These are phyloP conservation scores for Synanthedon formicaeformis DNA, from an alignment of 2,888 invertebrate genomes.

Conservation along the genomic window DNA sequence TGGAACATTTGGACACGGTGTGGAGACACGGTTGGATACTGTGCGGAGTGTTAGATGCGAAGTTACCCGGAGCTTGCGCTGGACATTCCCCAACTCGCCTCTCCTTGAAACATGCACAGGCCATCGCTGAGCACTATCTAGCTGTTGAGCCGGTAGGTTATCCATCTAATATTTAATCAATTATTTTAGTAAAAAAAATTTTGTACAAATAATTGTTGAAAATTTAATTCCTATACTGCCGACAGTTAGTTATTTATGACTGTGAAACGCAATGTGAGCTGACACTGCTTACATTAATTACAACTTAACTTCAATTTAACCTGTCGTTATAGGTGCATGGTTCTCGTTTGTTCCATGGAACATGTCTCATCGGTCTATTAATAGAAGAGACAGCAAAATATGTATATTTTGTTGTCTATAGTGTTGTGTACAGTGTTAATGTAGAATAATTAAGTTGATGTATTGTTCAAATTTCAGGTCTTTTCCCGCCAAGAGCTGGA, in stretches of 20 bases:
- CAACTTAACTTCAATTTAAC: too few relatives aligned
- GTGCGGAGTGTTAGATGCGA: constrained; percentile 70
- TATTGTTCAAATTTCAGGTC: constrained; percentile 49
- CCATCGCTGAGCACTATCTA: constrained; percentile 72
- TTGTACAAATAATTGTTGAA: too few relatives aligned
- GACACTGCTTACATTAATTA: too few relatives aligned
- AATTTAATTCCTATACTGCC: too few relatives aligned
- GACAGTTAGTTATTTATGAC: too few relatives aligned
- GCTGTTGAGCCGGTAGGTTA: constrained; percentile 68
- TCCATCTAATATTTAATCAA: neutral
- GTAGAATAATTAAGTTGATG: too few relatives aligned
- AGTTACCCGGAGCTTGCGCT: constrained; percentile 72
- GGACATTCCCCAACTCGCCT: constrained; percentile 65
- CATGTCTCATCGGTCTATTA: neutral
- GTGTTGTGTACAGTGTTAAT: too few relatives aligned
- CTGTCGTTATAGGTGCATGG: too few relatives aligned
- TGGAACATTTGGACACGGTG: constrained; percentile 61
- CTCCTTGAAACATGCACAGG: constrained; percentile 66
- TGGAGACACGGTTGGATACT: constrained; percentile 73
- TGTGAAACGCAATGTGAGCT: too few relatives aligned
- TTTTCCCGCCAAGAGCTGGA: constrained; percentile 70
- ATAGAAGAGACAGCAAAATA: neutral
- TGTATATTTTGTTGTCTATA: too few relatives aligned
- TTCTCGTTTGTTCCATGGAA: too few relatives aligned
- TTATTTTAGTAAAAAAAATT: too few relatives aligned